Percentiles rank a stretch among this genome's conserved stretches.
phyloP scores from a whole-genome alignment of 2,888 invertebrate species.

The Tipula helvola region DNA sequence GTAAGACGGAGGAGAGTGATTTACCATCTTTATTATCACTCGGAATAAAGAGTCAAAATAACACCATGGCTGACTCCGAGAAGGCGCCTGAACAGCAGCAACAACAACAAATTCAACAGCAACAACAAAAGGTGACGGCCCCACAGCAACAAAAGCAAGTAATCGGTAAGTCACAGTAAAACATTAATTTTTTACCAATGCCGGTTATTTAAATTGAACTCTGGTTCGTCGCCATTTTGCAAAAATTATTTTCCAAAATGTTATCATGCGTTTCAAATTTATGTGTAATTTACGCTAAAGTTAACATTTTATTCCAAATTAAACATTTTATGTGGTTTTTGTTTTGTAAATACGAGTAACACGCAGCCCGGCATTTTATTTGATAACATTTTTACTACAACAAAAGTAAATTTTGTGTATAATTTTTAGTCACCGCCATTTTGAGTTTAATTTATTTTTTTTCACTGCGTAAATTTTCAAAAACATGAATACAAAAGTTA shows the following conservation, averaged over 20 bases:
- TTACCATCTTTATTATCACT: constrained; percentile 54
- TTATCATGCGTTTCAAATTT: background rate
- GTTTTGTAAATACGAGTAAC: background rate
- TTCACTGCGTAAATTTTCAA: background rate
- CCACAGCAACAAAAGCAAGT: constrained; percentile 57
- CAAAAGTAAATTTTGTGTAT: background rate
- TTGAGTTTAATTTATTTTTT: background rate
- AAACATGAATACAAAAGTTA: background rate
- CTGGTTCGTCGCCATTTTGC: background rate
- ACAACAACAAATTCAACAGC: constrained; percentile 15
- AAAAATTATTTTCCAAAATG: background rate
- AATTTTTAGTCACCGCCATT: background rate
- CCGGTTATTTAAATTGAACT: background rate
- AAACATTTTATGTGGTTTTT: background rate
- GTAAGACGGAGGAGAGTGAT: constrained; percentile 62
- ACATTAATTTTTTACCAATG: background rate
- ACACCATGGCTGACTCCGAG: constrained; percentile 95
- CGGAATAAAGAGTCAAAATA: constrained; percentile 50
- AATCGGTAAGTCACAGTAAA: constrained; percentile 52
- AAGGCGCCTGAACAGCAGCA: constrained; percentile 56
- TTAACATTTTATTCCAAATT: background rate
- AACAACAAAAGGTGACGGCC: constrained; percentile 19
- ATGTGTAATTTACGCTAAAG: background rate
- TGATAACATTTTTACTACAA: background rate
- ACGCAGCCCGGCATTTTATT: no score